Percentiles rank a stretch among this genome's conserved stretches.
Evolutionary conservation across 92 coral and sea anemone genomes (phyloP).

Genomic region (Porites divaricata): DNA sequence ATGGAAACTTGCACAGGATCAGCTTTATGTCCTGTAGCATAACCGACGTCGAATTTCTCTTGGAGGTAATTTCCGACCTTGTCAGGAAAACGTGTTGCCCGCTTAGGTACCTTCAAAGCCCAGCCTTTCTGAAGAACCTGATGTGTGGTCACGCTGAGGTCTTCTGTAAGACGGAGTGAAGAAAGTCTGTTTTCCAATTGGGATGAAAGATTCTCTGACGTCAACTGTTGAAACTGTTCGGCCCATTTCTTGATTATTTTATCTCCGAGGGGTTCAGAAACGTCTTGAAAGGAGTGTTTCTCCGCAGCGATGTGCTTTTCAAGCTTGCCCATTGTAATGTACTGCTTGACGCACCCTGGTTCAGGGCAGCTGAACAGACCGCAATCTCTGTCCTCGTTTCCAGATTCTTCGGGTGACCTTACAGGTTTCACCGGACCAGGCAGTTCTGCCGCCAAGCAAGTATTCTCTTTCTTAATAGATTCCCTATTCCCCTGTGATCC

Average conservation of each 20-base stretch:
- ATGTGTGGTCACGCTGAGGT: constrained; percentile 3
- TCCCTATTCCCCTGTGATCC: no score
- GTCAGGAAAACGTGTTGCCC: constrained; percentile 34
- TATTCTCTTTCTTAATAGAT: no score
- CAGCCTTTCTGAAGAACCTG: constrained; percentile 19
- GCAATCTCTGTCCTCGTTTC: no score
- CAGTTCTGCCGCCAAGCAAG: no score
- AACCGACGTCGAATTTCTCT: constrained; percentile 26
- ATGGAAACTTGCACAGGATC: constrained; percentile 40
- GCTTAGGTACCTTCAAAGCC: constrained; percentile 1
- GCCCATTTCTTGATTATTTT: constrained; percentile 44
- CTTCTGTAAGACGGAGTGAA: constrained; percentile 17
- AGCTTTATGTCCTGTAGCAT: no score
- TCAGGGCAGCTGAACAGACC: no score
- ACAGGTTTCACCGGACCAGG: no score
- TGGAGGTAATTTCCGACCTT: constrained; percentile 38
- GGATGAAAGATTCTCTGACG: constrained; percentile 16
- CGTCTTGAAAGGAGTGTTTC: constrained; percentile 35
- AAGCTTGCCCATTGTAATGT: no score
- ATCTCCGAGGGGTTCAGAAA: constrained; percentile 49
- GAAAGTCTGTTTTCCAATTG: constrained; percentile 30
- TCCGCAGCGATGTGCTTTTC: no score
- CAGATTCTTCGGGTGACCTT: no score
- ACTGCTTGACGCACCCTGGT: no score
- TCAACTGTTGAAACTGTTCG: constrained; percentile 26